Evolutionary conservation across 2,113 vertebrate species (phyloP).

Genomic region (Cephalopholis sonnerati): DNA sequence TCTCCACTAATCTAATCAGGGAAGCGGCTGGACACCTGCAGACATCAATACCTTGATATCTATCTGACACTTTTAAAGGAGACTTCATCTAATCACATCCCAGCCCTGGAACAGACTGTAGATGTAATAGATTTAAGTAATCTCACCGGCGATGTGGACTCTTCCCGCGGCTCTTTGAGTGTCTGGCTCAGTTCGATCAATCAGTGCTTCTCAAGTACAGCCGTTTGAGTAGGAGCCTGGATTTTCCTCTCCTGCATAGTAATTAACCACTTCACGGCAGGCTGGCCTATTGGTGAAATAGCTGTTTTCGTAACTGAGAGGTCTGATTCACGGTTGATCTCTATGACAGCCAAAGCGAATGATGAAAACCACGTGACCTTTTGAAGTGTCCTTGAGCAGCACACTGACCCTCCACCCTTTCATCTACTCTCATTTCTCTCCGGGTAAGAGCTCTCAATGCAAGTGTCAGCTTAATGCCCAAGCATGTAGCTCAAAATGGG

Average conservation of each 20-base stretch:
- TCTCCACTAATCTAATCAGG: slow-evolving; percentile 22
- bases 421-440: slow-evolving; percentile 8
- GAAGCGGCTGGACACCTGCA: not conserved
- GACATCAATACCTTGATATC: slow-evolving; percentile 12
- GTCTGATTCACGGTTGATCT: slow-evolving; percentile 28
- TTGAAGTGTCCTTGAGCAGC: slow-evolving; percentile 41
- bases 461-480: slow-evolving; percentile 21
- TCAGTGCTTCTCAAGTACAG: slow-evolving; percentile 30
- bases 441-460: not conserved
- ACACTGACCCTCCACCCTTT: not conserved
- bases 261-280: slow-evolving; percentile 43
- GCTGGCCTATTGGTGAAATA: not conserved
- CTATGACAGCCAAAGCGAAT: not conserved
- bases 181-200: slow-evolving; percentile 37
- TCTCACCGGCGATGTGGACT: slow-evolving; percentile 5
- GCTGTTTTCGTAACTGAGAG: slow-evolving; percentile 11
- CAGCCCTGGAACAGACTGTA: slow-evolving; percentile 1
- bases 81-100: slow-evolving; percentile 14
- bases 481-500: slow-evolving; percentile 34
- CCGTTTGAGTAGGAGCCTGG: slow-evolving; percentile 12
- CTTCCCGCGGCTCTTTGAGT: slow-evolving; percentile 23
- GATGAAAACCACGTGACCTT: not conserved
- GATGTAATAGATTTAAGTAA: slow-evolving; percentile 5
- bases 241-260: slow-evolving; percentile 35
- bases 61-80: slow-evolving; percentile 20